Evolutionary conservation across 1,140 invertebrate genomes (phyloP).

Genomic region (Choristoneura fumiferana): DNA sequence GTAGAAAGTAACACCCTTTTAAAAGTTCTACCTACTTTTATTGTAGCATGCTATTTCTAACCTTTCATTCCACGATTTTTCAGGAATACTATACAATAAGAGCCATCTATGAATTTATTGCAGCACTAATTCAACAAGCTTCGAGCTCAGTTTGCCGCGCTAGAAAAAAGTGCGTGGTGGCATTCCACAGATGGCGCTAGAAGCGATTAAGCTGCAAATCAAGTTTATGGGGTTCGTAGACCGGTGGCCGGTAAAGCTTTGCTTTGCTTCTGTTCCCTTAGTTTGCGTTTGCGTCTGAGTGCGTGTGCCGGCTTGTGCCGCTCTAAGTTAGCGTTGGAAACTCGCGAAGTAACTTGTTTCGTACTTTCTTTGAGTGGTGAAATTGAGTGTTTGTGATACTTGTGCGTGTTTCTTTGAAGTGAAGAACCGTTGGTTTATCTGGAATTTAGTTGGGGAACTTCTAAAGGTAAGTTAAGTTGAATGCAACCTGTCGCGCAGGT

Average conservation of each 20-base stretch:
- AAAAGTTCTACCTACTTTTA: no score
- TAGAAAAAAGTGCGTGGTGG: no score
- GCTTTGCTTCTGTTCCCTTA: slow-evolving; percentile 41
- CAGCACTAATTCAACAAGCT: no score
- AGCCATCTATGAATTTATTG: no score
- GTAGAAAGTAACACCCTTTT: no score
- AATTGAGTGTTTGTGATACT: slow-evolving; percentile 46
- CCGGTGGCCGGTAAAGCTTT: not conserved
- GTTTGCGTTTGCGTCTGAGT: slow-evolving; percentile 50
- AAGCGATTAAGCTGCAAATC: slow-evolving; percentile 5
- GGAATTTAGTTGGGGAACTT: slow-evolving; percentile 25
- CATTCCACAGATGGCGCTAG: slow-evolving; percentile 32
- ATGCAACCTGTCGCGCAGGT: slow-evolving; percentile 75
- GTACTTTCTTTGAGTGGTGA: slow-evolving; percentile 50
- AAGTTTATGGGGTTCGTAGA: slow-evolving; percentile 21
- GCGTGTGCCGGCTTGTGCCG: slow-evolving; percentile 37
- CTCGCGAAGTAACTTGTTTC: slow-evolving; percentile 62
- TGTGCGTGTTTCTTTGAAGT: slow-evolving; percentile 35
- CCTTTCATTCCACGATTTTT: no score
- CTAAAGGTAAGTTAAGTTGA: slow-evolving; percentile 58
- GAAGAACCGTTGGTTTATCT: slow-evolving; percentile 17
- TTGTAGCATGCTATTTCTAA: no score
- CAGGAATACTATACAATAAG: no score
- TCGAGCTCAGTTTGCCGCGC: no score
- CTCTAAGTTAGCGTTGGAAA: slow-evolving; percentile 40